Evolutionary conservation across 1,140 invertebrate species (phyloP).

Genomic region (Bombus breviceps): DNA sequence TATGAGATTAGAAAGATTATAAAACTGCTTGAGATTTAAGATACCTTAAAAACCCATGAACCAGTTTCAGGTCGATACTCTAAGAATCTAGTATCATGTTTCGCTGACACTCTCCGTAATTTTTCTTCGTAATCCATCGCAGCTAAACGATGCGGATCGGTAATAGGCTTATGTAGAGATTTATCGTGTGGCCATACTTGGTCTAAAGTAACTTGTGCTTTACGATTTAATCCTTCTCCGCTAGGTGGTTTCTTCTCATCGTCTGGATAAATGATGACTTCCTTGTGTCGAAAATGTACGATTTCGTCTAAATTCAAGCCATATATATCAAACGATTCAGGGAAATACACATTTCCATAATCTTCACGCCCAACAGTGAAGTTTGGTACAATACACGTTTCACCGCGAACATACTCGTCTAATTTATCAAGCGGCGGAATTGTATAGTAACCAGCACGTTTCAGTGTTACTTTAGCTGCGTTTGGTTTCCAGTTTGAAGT

Average conservation of each 20-base stretch:
- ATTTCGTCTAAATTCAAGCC: conserved; percentile 95
- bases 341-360: conserved; percentile 96
- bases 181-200: conserved; percentile 97
- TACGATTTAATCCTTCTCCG: conserved; percentile 94
- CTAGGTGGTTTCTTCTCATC: conserved; percentile 87
- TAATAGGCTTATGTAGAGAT: conserved; percentile 90
- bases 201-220: conserved; percentile 96
- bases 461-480: conserved; percentile 85
- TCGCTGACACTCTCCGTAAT: conserved; percentile 91
- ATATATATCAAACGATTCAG: conserved; percentile 93
- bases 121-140: conserved; percentile 95
- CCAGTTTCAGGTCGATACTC: conserved; percentile 98
- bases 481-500: conserved; percentile 80
- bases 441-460: conserved; percentile 90
- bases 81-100: conserved; percentile 94
- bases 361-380: conserved; percentile 95
- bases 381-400: conserved; percentile 92
- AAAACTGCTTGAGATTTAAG: background rate
- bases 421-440: conserved; percentile 88
- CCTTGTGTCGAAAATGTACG: conserved; percentile 90
- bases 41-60: conserved; percentile 95
- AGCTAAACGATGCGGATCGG: conserved; percentile 89
- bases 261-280: conserved; percentile 89
- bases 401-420: conserved; percentile 83
- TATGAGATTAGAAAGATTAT: background rate